Percentiles rank a stretch among this genome's conserved stretches.
phyloP scores from a whole-genome alignment of 1,140 invertebrate species.

The Harpegnathos saltator region DNA sequence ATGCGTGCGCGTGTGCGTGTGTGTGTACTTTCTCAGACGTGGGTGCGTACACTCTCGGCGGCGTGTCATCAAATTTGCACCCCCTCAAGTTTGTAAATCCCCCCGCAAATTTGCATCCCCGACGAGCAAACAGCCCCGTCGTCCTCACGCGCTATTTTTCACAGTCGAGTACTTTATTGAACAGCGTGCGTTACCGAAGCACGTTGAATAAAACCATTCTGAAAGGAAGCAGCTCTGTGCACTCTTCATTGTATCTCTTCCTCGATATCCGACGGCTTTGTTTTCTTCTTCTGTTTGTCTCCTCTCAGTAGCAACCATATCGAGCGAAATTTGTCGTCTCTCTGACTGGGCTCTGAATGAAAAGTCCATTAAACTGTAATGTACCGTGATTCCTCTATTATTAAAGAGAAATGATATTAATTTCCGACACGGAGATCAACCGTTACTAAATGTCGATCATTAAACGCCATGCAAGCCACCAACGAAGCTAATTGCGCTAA shows the following conservation, averaged over 20 bases:
- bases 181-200: not conserved
- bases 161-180: not conserved
- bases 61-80: not conserved
- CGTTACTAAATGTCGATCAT: not conserved
- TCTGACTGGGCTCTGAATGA: too few relatives aligned
- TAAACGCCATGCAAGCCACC: too few relatives aligned
- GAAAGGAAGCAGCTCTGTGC: not conserved
- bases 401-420: not conserved
- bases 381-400: not conserved
- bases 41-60: not conserved
- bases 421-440: not conserved
- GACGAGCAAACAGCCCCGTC: not conserved
- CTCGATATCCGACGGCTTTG: too few relatives aligned
- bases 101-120: slow-evolving; percentile 19
- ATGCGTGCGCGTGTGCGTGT: too few relatives aligned
- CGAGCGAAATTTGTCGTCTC: too few relatives aligned
- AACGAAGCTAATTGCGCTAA: not conserved
- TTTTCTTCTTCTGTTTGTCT: too few relatives aligned
- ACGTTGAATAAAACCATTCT: not conserved
- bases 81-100: slow-evolving; percentile 4
- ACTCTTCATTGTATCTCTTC: not conserved
- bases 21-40: not conserved
- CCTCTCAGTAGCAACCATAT: too few relatives aligned
- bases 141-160: not conserved
- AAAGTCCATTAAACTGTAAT: too few relatives aligned